Percentiles rank a stretch among this genome's conserved stretches.
Conservation (phyloP, 2,888 invertebrate species). For the Zhuqinia jingwanae region DNA sequence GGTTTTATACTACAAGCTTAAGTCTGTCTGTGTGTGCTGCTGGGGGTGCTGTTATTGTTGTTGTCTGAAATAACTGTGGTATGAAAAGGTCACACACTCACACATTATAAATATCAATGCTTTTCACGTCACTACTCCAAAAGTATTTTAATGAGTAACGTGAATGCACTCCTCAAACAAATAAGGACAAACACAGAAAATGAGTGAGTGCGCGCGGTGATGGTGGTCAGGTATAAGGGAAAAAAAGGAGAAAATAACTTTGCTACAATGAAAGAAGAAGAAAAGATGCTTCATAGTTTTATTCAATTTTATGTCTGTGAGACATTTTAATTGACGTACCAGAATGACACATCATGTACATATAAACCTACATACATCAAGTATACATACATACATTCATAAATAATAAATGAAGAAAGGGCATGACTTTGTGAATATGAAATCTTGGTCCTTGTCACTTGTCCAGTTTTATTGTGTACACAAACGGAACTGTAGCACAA, state of each 20-base stretch:
- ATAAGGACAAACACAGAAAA: neutral
- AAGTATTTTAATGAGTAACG: constrained; percentile 35
- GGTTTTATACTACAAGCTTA: too few relatives aligned
- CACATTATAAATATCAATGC: constrained; percentile 37
- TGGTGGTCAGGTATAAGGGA: neutral
- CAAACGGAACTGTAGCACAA: too few relatives aligned
- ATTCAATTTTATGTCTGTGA: neutral
- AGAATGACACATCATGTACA: neutral
- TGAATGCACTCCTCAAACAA: constrained; percentile 13
- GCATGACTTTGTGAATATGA: too few relatives aligned
- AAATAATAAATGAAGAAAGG: too few relatives aligned
- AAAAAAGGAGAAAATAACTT: neutral
- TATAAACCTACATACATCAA: too few relatives aligned
- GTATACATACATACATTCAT: too few relatives aligned
- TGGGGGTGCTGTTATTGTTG: neutral
- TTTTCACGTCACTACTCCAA: constrained; percentile 24
- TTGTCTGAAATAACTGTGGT: constrained; percentile 7
- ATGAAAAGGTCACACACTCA: constrained; percentile 30
- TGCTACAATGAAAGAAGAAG: too few relatives aligned
- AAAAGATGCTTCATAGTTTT: too few relatives aligned
- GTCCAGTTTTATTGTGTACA: too few relatives aligned
- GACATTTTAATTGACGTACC: constrained; percentile 38
- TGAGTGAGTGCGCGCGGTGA: neutral
- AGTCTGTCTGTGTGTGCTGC: neutral
- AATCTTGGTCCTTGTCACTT: too few relatives aligned